Conservation (phyloP, 2,113 vertebrate genomes). For the Brachyistius frenatus region DNA sequence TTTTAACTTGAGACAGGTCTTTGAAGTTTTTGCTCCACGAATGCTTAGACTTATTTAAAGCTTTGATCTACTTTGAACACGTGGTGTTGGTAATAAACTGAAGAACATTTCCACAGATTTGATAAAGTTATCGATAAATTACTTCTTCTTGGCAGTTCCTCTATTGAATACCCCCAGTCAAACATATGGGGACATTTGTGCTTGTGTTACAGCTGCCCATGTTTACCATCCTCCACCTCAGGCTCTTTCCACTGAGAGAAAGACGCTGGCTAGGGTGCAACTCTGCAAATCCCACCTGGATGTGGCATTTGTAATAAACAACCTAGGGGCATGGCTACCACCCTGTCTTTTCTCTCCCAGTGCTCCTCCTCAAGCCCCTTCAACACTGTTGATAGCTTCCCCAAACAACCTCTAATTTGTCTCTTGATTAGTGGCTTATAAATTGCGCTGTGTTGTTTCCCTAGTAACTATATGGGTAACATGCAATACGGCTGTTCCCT, state of each 20-base stretch:
- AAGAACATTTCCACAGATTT: constrained; percentile 21
- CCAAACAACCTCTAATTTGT: constrained; percentile 65
- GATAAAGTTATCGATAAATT: constrained; percentile 56
- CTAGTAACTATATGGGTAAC: constrained; percentile 39
- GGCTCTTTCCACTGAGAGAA: constrained; percentile 93
- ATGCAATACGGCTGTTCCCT: constrained; percentile 45
- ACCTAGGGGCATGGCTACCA: constrained; percentile 76
- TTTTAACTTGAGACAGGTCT: constrained; percentile 37
- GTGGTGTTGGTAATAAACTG: not conserved
- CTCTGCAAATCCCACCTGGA: constrained; percentile 89
- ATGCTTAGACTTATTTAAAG: constrained; percentile 15
- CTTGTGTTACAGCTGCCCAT: constrained; percentile 90
- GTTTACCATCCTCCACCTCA: constrained; percentile 94
- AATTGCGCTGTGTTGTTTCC: constrained; percentile 52
- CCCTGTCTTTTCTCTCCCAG: constrained; percentile 65
- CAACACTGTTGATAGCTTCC: constrained; percentile 43
- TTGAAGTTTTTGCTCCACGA: constrained; percentile 1
- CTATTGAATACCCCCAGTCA: constrained; percentile 79
- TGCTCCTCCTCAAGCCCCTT: constrained; percentile 53
- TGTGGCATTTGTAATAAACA: constrained; percentile 84
- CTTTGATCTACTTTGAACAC: constrained; percentile 4
- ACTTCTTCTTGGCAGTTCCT: constrained; percentile 29
- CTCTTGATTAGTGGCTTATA: constrained; percentile 60
- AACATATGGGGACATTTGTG: constrained; percentile 88
- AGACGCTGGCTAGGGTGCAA: constrained; percentile 90